Percentiles rank a stretch among this genome's conserved stretches.
Conservation (phyloP, 2,113 vertebrate species). For the Saccopteryx leptura region DNA sequence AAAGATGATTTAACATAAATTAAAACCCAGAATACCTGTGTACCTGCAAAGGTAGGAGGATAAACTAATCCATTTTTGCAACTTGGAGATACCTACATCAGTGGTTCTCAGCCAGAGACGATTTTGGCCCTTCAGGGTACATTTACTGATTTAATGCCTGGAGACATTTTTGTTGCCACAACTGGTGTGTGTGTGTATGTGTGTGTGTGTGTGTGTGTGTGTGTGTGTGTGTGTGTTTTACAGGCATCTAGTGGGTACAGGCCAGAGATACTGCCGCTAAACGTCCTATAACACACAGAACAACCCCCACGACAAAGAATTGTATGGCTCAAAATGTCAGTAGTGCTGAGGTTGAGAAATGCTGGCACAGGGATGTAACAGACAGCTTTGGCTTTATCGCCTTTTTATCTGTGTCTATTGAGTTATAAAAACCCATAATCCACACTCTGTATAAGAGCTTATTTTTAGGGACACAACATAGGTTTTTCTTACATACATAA, state of each 20-base stretch:
- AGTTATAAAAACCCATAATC: background rate
- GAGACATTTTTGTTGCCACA: constrained; percentile 8
- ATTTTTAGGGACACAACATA: constrained; percentile 5
- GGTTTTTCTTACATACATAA: constrained; percentile 7
- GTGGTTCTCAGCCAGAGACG: background rate
- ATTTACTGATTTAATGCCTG: background rate
- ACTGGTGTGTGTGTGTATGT: background rate
- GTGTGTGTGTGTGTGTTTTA: background rate
- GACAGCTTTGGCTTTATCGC: background rate
- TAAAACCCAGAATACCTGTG: background rate
- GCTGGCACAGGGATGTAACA: background rate
- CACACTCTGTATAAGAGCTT: background rate
- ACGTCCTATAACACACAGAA: background rate
- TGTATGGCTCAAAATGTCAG: background rate
- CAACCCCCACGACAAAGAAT: background rate
- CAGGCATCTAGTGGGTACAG: background rate
- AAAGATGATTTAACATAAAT: background rate
- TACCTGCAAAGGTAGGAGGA: background rate
- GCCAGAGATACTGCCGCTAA: background rate
- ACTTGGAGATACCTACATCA: background rate
- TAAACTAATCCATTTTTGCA: constrained; percentile 40
- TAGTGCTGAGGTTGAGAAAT: background rate
- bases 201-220: background rate
- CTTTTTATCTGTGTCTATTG: background rate
- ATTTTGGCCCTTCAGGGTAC: background rate